Conservation (phyloP, 1,140 invertebrate genomes). For the Brachionus rotundiformis region DNA sequence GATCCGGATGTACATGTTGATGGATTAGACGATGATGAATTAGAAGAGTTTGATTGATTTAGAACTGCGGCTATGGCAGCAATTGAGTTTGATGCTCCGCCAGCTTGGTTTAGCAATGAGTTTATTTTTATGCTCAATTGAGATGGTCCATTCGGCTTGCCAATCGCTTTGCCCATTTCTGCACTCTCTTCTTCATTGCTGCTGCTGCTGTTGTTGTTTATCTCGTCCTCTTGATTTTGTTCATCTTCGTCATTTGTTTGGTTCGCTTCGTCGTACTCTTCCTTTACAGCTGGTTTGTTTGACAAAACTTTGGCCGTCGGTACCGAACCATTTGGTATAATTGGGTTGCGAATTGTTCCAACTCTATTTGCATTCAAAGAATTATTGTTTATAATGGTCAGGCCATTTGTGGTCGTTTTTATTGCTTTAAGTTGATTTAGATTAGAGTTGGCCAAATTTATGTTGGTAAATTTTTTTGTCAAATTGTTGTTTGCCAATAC, state of each 20-base stretch:
- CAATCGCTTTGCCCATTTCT: background rate
- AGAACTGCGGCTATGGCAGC: constrained; percentile 6
- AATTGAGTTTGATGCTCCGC: constrained; percentile 5
- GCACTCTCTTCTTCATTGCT: background rate
- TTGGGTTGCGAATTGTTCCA: constrained; percentile 2
- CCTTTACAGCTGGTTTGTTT: background rate
- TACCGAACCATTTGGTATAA: background rate
- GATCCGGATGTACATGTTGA: background rate
- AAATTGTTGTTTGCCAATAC: constrained; percentile 3
- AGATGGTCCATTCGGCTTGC: background rate
- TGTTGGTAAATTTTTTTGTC: constrained; percentile 24
- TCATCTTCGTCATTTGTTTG: constrained; percentile 41
- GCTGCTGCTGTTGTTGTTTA: background rate
- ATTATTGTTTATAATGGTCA: constrained; percentile 31
- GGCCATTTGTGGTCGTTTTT: background rate
- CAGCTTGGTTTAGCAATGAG: constrained; percentile 10
- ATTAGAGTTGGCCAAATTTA: constrained; percentile 37
- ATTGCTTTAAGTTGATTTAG: constrained; percentile 12
- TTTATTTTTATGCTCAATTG: constrained; percentile 33
- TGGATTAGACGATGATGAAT: constrained; percentile 4
- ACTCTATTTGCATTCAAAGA: background rate
- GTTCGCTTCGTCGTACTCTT: constrained; percentile 24
- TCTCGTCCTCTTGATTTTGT: background rate
- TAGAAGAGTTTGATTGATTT: constrained; percentile 27
- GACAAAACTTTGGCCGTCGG: background rate